Evolutionary conservation across 1,140 invertebrate genomes (phyloP), one percentile per base, ranked within the genome.

Genomic region (Oryzaephilus surinamensis): DNA sequence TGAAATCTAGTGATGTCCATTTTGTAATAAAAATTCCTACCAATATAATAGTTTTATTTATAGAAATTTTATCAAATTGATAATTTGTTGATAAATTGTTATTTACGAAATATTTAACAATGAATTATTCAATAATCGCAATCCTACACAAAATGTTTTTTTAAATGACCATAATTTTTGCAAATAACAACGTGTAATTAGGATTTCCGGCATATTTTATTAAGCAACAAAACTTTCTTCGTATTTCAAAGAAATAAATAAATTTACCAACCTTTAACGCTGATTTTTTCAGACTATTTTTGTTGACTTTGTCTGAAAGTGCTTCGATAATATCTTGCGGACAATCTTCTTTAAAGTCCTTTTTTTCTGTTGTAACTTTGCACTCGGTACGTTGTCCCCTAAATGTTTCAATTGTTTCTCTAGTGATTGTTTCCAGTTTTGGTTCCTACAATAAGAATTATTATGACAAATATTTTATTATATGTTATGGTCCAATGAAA

Each of bases 401-500:
- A 45, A 73, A 74, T 4, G 73, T 66, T 60, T 74, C 70, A 17
- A 74, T 71, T 18, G 73, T 75, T 54, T 75, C 72, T 30, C 71
- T 62, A 11, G 72, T 74, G 21, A 75, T 67, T 18, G 71, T 72
- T 50, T 75, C 72, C 41, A 59, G 49, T 38, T 52, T 58, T 2
- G 58, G 58, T 45, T 60, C 52, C 54, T 60, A 33, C 6, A 8
- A 24, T 24, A 3, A n/a, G n/a, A n/a, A n/a, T n/a, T n/a, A n/a
- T n/a, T n/a, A n/a, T n/a, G n/a, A n/a, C 19, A 20, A 11, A 7
- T 24, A 24, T n/a, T 24, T 24, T n/a, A 10, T 1, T 24, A 24
- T 24, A n/a, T 24, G 23, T 24, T 6, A 7, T 2, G 23, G 3
- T 6, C 11, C 5, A 10, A n/a, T n/a, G n/a, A n/a, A n/a, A n/a